phyloP scores from a whole-genome alignment of 2,113 vertebrate species.

The zebrafish (Danio rerio) region GRCz12tu NC_133187.1:27388501-27389000 shows the following conservation, averaged over 20 bases:
- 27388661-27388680: no score
- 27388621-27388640: no score
- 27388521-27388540: no score
- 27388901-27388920: conserved; percentile 77
- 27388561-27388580: no score
- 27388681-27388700: no score
- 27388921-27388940: conserved; percentile 76
- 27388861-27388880: conserved; percentile 44
- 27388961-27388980: conserved; percentile 71
- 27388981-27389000: conserved; percentile 82
- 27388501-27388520: no score
- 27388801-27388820: conserved; percentile 4
- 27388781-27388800: not conserved
- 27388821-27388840: not conserved
- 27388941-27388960: conserved; percentile 74
- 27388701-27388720: not conserved
- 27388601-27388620: no score
- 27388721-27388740: not conserved
- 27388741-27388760: not conserved
- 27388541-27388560: no score
- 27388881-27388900: conserved; percentile 62
- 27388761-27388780: not conserved
- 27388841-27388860: conserved; percentile 54
- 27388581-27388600: no score
- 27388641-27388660: no score